Base-by-base conservation (phyloP, 2,797 vertebrate species). In the Triplophysa bombifrons region DNA sequence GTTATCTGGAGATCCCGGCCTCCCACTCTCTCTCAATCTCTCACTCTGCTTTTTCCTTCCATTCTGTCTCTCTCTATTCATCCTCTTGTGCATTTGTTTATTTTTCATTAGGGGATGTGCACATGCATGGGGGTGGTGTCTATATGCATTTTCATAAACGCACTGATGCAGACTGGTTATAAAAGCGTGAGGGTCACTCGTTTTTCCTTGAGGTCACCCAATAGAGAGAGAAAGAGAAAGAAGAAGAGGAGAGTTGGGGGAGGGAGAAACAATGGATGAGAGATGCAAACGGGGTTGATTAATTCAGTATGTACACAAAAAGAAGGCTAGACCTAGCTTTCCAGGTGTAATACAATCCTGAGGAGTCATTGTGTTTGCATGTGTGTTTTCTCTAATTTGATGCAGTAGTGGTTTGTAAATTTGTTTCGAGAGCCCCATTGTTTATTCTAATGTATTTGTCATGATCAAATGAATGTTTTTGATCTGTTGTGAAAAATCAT, bases 191-290 rank as follows among this genome's bases (percentile, higher is more conserved):
- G 72, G 84, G 87, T 85, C 87, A 82, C 66, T 86, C 48, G 13
- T 85, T 85, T 85, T 87, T 86, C 84, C 77, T 88, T 89, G 84
- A 90, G 80, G 89, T 87, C 70, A 81, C 74, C 78, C 80, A 74
- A 76, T 60, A 84, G 75, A 55, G 27, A 71, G 60, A 78, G 20
- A 74, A 11, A 2, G 60, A 84, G 72, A 69, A 61, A 53, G 61
- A 51, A 11, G 34, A 14, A 20, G 60, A 46, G 22, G 64, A 64
- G n/a, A 50, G 3, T 77, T 82, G 70, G 5, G 68, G 25, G 70
- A 71, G 56, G 34, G 48, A 74, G 73, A 22, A 27, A 58, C 70
- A 19, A 64, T 64, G 84, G n/a, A 58, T 27, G 10, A 51, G 34
- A 3, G 60, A 84, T 7, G 9, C 71, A 3, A 55, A 50, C 63